Evolutionary conservation across 2,113 vertebrate genomes (phyloP).

Genomic region (Paralichthys olivaceus): DNA sequence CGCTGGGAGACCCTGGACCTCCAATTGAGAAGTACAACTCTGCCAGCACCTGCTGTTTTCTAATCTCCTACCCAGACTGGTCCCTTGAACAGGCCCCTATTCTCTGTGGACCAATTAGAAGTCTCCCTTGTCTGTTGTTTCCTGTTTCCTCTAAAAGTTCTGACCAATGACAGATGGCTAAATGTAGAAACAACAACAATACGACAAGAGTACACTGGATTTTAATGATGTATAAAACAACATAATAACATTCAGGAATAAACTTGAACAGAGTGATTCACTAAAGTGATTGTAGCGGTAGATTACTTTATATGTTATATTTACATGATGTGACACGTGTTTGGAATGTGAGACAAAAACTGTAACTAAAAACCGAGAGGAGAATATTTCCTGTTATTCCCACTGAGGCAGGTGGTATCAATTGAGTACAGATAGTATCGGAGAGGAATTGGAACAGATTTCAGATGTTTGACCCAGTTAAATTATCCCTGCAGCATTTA

Average conservation of each 20-base stretch:
- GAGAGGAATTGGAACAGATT: not conserved
- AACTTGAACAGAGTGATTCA: not conserved
- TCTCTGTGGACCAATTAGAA: slow-evolving; percentile 77
- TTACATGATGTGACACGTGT: too few species aligned
- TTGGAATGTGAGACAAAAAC: too few species aligned
- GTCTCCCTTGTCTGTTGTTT: slow-evolving; percentile 58
- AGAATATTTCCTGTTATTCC: not conserved
- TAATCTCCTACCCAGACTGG: slow-evolving; percentile 49
- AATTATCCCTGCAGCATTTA: not conserved
- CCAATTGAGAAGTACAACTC: slow-evolving; percentile 23
- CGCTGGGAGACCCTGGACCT: slow-evolving; percentile 38
- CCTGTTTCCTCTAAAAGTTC: slow-evolving; percentile 63
- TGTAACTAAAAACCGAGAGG: not conserved
- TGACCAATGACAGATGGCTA: slow-evolving; percentile 75
- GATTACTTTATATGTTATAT: slow-evolving; percentile 10
- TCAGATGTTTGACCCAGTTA: not conserved
- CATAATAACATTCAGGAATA: not conserved
- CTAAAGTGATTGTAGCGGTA: too few species aligned
- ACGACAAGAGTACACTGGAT: slow-evolving; percentile 17
- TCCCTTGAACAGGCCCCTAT: slow-evolving; percentile 56
- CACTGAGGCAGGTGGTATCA: not conserved
- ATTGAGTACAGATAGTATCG: not conserved
- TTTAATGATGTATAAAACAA: not conserved
- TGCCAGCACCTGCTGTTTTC: slow-evolving; percentile 67
- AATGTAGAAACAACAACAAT: slow-evolving; percentile 40